Evolutionary conservation across 64 coral and sea anemone species (phyloP), one percentile per base, ranked within the genome.

Genomic region (Catalaphyllia jardinei): DNA sequence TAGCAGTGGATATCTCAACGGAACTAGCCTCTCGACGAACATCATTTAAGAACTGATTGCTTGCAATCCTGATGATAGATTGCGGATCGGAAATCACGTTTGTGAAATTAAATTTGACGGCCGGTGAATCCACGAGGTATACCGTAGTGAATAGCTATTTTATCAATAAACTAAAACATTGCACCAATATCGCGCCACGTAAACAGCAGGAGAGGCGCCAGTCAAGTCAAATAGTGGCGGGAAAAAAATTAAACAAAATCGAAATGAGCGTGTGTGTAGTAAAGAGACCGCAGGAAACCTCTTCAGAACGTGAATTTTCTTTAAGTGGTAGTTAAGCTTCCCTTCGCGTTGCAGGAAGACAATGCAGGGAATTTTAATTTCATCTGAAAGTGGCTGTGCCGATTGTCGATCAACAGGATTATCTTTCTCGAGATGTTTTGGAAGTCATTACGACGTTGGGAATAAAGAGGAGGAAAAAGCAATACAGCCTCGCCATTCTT

Each of bases 211-310:
- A 69, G 20, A 24, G 81, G 81, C 81, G 81, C 63, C 81, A 85
- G 18, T 7, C 62, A 85, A 17, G 33, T 69, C 81, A 85, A 71
- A 85, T 51, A 85, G 28, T 71, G 63, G 81, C 81, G 62, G 60
- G 81, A 85, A 85, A 85, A 85, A 69, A 22, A 85, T 85, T 85
- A 71, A 71, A 28, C 63, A 71, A 35, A 85, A 85, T 85, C 71
- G 38, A 51, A 38, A 51, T 51, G 63, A 16, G 8, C 81, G n/a
- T 31, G 31, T 24, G 22, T 49, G 67, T 71, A 65, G 62, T 85
- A 22, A 71, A 38, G 3, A 10, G 62, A 71, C 38, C 81, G 35
- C 78, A 80, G 52, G 52, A 80, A 24, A 18, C 19, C 35, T n/a
- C 77, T 15, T 24, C 22, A 79, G 38, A 59, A 2, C 77, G 3